These are phyloP conservation scores for Nomada flava DNA, from an alignment of 2,888 invertebrate species.

Conservation along the genomic window DNA sequence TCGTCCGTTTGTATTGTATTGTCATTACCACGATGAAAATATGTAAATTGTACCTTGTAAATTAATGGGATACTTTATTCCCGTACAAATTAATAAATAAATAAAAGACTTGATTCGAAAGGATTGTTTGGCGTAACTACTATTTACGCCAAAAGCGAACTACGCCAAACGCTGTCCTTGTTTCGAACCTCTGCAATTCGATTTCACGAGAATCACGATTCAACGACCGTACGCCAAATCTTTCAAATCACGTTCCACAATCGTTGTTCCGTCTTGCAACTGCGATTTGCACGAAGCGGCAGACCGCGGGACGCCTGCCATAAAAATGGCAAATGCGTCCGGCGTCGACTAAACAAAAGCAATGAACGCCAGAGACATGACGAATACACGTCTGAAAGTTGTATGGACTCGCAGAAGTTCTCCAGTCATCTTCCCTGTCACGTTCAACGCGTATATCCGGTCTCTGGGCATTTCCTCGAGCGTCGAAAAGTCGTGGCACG, in stretches of 20 bases:
- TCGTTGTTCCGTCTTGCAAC: background rate
- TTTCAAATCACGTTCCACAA: constrained; percentile 14
- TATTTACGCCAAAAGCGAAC: background rate
- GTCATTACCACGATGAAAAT: no score
- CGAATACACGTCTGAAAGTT: constrained; percentile 42
- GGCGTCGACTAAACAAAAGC: constrained; percentile 42
- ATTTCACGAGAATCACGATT: background rate
- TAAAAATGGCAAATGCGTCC: constrained; percentile 37
- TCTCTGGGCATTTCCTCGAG: constrained; percentile 14
- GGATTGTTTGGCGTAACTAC: background rate
- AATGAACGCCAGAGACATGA: constrained; percentile 47
- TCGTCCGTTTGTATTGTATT: no score
- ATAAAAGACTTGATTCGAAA: background rate
- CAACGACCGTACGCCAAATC: background rate
- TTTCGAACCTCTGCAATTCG: background rate
- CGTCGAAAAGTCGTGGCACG: constrained; percentile 40
- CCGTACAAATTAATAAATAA: no score
- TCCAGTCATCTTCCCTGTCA: constrained; percentile 44
- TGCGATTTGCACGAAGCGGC: background rate
- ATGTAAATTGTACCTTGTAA: no score
- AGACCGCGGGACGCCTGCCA: constrained; percentile 5
- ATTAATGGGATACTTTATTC: no score
- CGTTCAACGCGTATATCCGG: constrained; percentile 51
- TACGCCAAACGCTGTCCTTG: background rate
- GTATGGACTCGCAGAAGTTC: constrained; percentile 37